Conservation (phyloP, 2,888 invertebrate genomes). For the Cylindroiulus punctatus region DNA sequence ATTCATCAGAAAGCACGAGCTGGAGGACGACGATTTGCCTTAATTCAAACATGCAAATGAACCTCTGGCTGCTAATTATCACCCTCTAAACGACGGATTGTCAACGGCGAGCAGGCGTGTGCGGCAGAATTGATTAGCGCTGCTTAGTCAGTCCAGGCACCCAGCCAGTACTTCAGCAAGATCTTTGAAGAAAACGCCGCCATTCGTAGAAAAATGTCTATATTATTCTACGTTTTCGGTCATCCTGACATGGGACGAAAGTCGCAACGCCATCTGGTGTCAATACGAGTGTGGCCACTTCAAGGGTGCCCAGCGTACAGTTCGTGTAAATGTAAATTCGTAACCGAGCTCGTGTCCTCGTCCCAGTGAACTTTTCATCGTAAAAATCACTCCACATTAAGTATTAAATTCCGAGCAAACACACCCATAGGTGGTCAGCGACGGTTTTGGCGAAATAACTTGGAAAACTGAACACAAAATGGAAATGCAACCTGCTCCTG, state of each 20-base stretch:
- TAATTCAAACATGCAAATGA: conserved; percentile 25
- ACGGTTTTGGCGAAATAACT: conserved; percentile 15
- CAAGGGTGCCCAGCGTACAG: neutral
- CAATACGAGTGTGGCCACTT: neutral
- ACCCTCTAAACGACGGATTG: conserved; percentile 29
- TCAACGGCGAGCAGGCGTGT: neutral
- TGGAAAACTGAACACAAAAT: neutral
- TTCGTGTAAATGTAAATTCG: conserved; percentile 27
- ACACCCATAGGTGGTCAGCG: conserved; percentile 17
- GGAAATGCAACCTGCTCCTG: conserved; percentile 1
- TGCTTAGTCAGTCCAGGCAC: neutral
- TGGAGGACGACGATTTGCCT: neutral
- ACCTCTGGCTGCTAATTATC: conserved; percentile 36
- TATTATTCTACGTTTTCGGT: no score
- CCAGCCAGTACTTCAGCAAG: no score
- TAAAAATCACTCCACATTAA: conserved; percentile 36
- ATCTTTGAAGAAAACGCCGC: no score
- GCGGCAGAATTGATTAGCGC: neutral
- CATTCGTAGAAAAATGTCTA: no score
- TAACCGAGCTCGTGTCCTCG: neutral
- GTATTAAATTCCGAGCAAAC: conserved; percentile 33
- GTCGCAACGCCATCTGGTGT: neutral
- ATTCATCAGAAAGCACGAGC: neutral
- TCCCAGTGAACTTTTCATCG: conserved; percentile 35
- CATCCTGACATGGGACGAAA: no score